Percentiles rank a stretch among this genome's conserved stretches.
These are phyloP conservation scores for Ceratothoa steindachneri DNA, from an alignment of 2,888 invertebrate species.

Conservation along the genomic window DNA sequence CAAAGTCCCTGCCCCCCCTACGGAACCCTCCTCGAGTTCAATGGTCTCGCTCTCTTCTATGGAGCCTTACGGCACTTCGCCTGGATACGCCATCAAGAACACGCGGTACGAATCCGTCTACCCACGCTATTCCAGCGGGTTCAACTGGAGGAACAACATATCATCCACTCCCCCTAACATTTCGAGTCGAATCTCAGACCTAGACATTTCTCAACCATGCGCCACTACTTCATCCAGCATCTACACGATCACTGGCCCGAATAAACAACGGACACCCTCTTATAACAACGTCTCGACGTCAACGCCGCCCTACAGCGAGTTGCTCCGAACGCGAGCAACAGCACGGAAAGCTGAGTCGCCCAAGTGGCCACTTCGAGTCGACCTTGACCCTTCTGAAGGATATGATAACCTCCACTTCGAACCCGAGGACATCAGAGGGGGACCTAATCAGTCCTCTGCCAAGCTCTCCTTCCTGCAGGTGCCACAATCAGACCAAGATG, in stretches of 20 bases:
- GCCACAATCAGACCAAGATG: not conserved
- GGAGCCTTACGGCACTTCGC: not conserved
- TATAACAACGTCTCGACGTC: not conserved
- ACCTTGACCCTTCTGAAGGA: not conserved
- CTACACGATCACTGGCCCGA: not conserved
- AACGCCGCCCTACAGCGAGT: not conserved
- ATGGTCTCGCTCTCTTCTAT: not conserved
- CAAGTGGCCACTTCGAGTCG: not conserved
- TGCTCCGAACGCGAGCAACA: not conserved
- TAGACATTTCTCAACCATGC: not conserved
- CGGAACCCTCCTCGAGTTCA: not conserved
- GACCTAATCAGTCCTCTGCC: not conserved
- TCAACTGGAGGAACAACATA: not conserved
- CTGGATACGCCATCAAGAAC: not conserved
- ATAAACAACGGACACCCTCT: not conserved
- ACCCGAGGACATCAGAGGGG: not conserved
- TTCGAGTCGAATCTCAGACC: not conserved
- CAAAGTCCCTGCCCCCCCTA: slow-evolving; percentile 14
- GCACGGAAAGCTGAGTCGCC: not conserved
- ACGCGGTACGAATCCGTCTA: slow-evolving; percentile 5
- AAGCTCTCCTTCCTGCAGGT: not conserved
- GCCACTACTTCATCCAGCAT: not conserved
- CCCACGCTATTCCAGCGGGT: not conserved
- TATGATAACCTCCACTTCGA: not conserved
- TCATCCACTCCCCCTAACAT: not conserved